Evolutionary conservation across 92 coral and sea anemone species (phyloP).

Genomic region (Pocillopora grandis): DNA sequence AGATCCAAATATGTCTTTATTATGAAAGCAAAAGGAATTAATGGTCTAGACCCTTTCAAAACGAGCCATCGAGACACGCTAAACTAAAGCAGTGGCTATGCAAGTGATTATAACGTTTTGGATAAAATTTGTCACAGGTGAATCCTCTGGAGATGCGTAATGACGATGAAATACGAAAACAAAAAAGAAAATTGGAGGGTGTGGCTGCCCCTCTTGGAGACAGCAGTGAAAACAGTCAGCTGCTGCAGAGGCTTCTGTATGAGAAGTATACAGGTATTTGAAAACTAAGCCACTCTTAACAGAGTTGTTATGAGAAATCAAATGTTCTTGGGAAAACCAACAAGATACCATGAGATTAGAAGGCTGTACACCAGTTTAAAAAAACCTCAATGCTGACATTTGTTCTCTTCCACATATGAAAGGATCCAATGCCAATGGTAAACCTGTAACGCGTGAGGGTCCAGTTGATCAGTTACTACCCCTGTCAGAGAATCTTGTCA

Average conservation of each 20-base stretch:
- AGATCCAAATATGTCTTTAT: too few relatives aligned
- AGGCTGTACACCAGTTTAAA: too few relatives aligned
- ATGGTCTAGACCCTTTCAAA: too few relatives aligned
- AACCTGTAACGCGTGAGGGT: slow-evolving; percentile 14
- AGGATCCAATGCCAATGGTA: background rate
- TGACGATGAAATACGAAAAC: slow-evolving; percentile 55
- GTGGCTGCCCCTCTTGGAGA: slow-evolving; percentile 81
- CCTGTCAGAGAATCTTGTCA: slow-evolving; percentile 48
- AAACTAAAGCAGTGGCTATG: too few relatives aligned
- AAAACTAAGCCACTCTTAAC: background rate
- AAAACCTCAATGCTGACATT: background rate
- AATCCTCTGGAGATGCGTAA: slow-evolving; percentile 56
- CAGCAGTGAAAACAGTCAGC: slow-evolving; percentile 82
- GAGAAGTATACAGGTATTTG: slow-evolving; percentile 40
- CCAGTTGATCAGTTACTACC: slow-evolving; percentile 64
- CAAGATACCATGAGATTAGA: too few relatives aligned
- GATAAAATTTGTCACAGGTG: slow-evolving; percentile 1
- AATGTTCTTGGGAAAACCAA: background rate
- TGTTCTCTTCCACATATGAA: background rate
- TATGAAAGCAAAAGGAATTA: too few relatives aligned
- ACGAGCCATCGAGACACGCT: too few relatives aligned
- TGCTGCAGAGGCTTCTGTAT: slow-evolving; percentile 61
- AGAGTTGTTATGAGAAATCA: background rate
- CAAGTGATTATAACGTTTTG: background rate
- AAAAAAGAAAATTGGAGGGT: slow-evolving; percentile 65